These are phyloP conservation scores for Chymomyza procnemis DNA, from an alignment of 2,888 invertebrate genomes.

Conservation along the genomic window DNA sequence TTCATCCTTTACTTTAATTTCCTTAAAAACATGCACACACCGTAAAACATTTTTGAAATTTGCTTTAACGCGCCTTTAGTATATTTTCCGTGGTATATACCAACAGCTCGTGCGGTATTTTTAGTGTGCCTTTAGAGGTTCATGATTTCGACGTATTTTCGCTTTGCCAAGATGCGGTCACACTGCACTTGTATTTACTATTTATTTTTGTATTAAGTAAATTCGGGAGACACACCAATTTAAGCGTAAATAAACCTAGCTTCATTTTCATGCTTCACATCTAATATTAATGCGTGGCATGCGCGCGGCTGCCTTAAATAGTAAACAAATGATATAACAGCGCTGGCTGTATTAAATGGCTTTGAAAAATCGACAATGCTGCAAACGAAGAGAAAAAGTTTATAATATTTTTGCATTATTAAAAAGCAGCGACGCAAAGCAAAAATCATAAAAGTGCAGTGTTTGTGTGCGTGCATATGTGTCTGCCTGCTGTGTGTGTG, in stretches of 20 bases:
- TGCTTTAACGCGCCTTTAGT: not conserved
- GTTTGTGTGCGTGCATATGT: not conserved
- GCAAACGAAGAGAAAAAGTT: not conserved
- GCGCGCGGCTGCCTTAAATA: not conserved
- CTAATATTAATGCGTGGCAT: not conserved
- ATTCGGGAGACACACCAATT: not conserved
- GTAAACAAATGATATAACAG: not conserved
- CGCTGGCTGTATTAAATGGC: not conserved
- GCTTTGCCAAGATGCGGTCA: constrained; percentile 18
- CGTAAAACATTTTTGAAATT: too few relatives aligned
- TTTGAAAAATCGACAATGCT: not conserved
- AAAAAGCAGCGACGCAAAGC: not conserved
- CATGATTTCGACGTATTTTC: constrained; percentile 4
- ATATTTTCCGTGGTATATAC: not conserved
- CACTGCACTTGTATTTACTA: constrained; percentile 39
- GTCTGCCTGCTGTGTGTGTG: not conserved
- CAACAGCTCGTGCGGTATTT: not conserved
- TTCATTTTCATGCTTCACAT: not conserved
- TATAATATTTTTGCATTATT: not conserved
- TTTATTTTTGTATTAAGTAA: not conserved
- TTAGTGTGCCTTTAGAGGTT: not conserved
- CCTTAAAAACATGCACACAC: too few relatives aligned
- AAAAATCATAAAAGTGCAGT: not conserved
- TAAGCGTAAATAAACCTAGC: not conserved
- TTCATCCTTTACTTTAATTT: too few relatives aligned